Percentiles rank a stretch among this genome's conserved stretches.
Conservation (phyloP, 2,797 vertebrate genomes). For the Urosaurus nigricauda region DNA sequence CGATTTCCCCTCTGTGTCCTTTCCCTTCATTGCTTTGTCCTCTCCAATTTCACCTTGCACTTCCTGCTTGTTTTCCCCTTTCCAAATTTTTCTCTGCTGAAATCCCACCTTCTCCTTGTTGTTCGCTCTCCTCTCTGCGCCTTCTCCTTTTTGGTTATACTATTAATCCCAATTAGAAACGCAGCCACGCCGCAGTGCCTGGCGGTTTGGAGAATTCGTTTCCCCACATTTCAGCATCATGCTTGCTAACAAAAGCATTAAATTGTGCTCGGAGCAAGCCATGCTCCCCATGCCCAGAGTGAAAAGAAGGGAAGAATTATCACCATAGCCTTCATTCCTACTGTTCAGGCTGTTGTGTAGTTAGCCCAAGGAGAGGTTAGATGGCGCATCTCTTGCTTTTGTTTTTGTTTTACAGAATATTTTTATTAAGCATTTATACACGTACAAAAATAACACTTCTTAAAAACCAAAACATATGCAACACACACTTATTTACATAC, state of each 20-base stretch:
- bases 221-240: background rate
- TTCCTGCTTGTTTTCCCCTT: slow-evolving; percentile 39
- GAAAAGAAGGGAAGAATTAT: background rate
- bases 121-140: rapidly evolving
- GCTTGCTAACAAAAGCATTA: background rate
- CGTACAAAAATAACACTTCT: too few species aligned
- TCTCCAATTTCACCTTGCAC: slow-evolving; percentile 63
- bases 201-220: slow-evolving; percentile 14
- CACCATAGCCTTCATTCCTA: background rate
- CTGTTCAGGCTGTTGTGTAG: background rate
- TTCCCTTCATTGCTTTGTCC: slow-evolving; percentile 62
- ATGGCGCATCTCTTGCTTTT: too few species aligned
- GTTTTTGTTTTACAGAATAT: too few species aligned
- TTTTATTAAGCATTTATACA: too few species aligned
- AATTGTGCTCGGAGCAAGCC: slow-evolving; percentile 23
- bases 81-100: slow-evolving; percentile 52
- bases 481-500: too few species aligned
- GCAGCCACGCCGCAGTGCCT: background rate
- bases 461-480: too few species aligned
- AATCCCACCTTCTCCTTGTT: slow-evolving; percentile 40
- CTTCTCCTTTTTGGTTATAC: slow-evolving; percentile 60
- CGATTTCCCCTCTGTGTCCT: slow-evolving; percentile 65
- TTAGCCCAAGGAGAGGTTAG: background rate
- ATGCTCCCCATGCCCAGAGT: background rate
- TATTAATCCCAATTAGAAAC: slow-evolving; percentile 63